Evolutionary conservation across 2,797 vertebrate species (phyloP), one percentile per base, ranked within the genome.

Genomic region (Eleutherodactylus coqui): DNA sequence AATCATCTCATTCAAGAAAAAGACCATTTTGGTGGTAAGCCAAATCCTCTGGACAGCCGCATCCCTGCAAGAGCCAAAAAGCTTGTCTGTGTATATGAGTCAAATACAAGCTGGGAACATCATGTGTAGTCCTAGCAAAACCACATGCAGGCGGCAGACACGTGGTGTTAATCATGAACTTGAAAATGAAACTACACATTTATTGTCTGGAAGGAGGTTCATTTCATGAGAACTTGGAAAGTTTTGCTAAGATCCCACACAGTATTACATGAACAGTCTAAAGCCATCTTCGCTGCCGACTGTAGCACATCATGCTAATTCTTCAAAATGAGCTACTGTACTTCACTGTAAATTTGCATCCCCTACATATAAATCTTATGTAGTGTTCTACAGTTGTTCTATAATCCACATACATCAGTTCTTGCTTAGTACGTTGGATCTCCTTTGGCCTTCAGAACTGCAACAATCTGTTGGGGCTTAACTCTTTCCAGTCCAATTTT

Each of bases 51-150:
- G 43, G 60, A 77, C 58, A 32, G 43, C 55, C 67, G 34, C 19
- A 38, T 53, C 2, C n/a, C n/a, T n/a, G n/a, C 82, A 38, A 67
- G 19, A 64, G 73, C 75, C 75, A 78, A 69, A 76, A 34, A 17
- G 58, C 45, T 70, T 49, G 83, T 78, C 73, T 77, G 83, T 49
- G 41, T 78, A 21, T 38, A 78, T 78, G 83, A 84, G 72, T 84
- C 82, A 77, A 77, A 21, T 21, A 13, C 8, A 49, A 64, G 49
- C 4, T 51, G 73, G 64, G 75, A 85, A 85, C 83, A 78, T 78
- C 27, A 78, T 85, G 83, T 85, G 75, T 36, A 43, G 47, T 38
- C 2, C 51, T 34, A 53, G 13, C 4, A 69, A 67, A 78, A 34
- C 55, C 60, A 64, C 83, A 78, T 69, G 45, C 67, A 69, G 67